Percentiles rank a stretch among this genome's conserved stretches.
These are phyloP conservation scores for Apocheima hispidaria DNA, from an alignment of 2,888 invertebrate species.

Conservation along the genomic window DNA sequence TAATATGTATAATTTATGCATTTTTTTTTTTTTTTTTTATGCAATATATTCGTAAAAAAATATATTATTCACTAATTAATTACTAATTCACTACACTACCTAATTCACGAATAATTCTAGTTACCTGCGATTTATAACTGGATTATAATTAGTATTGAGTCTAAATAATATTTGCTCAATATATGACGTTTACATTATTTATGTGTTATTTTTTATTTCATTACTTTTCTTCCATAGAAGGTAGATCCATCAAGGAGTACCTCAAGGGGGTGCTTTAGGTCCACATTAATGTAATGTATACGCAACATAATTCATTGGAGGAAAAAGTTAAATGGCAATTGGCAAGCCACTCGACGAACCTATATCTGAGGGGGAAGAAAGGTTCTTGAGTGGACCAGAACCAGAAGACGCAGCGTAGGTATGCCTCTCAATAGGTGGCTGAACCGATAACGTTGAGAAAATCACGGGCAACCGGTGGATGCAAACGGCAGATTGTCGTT, in stretches of 20 bases:
- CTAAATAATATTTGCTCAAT: slow-evolving; percentile 40
- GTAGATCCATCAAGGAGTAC: background rate
- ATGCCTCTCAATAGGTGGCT: no score
- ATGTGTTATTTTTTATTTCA: slow-evolving; percentile 7
- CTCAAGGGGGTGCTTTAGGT: background rate
- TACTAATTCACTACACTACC: slow-evolving; percentile 20
- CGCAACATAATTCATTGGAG: no score
- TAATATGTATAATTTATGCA: background rate
- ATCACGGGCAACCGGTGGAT: no score
- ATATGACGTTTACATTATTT: slow-evolving; percentile 30
- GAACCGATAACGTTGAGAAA: no score
- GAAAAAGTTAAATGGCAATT: background rate
- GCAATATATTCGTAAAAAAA: background rate
- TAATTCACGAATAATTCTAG: slow-evolving; percentile 31
- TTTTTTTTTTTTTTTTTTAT: no score
- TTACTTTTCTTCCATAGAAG: background rate
- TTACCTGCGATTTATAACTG: slow-evolving; percentile 28
- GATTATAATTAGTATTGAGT: slow-evolving; percentile 33
- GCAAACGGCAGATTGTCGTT: no score
- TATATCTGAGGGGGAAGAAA: no score
- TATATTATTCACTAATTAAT: background rate
- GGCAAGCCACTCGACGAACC: no score
- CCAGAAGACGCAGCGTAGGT: no score
- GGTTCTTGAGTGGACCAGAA: no score
- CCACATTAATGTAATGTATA: background rate